Evolutionary conservation across 2,113 vertebrate species (phyloP), one percentile per base, ranked within the genome.

Genomic region (Chloropsis cyanopogon): DNA sequence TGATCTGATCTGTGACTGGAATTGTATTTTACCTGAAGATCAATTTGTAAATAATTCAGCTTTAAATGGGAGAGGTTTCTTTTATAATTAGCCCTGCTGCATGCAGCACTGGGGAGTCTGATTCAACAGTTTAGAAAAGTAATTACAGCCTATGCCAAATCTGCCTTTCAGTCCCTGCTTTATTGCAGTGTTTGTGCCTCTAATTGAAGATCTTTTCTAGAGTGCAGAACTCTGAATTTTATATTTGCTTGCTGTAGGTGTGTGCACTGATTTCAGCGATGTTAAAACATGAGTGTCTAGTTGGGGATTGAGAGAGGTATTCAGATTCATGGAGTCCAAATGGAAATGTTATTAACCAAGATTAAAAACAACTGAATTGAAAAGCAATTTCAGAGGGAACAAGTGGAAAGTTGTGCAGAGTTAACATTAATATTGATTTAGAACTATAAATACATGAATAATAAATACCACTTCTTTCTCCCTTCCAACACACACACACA

Each of bases 61-160:
- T 88, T 70, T 25, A 39, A 71, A 17, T 41, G 44, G 44, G 35
- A 68, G 61, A 68, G 39, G 9, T 29, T 93, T 77, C 57, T 92
- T 86, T 77, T 63, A 9, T 70, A 61, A 77, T 86, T 77, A 86
- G 46, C 31, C 28, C 24, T 72, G 54, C 31, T 83, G 84, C 63
- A 89, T 86, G 84, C 68, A 82, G 77, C 71, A 73, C 66, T 92
- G 85, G 53, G 73, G n/a, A 94, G 39, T 78, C 42, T 95, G 86
- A 92, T 86, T 96, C 88, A 86, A 72, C 89, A 64, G 57, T 97
- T 90, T 63, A 86, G 57, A 78, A 91, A 96, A 93, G 66, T 86
- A 96, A 96, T 97, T 97, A 95, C 44, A 92, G 80, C 73, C 44
- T 80, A 2, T 65, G 56, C 80, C 80, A 86, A 96, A 93, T 41